These are phyloP conservation scores for Cataglyphis livida DNA, from an alignment of 2,888 invertebrate genomes.

Conservation along the genomic window DNA sequence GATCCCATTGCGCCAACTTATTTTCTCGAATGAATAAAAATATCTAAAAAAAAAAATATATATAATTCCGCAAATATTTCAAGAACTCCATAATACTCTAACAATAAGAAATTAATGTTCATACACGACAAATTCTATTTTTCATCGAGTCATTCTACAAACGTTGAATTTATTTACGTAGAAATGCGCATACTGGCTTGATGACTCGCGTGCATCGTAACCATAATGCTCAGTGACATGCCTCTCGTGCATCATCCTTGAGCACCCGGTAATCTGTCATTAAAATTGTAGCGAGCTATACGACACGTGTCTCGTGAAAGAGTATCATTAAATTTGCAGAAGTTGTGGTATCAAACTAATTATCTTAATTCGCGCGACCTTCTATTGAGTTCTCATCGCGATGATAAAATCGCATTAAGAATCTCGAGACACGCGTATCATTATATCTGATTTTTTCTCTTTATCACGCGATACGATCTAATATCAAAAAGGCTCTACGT, in stretches of 20 bases:
- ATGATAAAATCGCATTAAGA: slow-evolving; percentile 33
- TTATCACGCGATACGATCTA: neutral
- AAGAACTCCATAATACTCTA: neutral
- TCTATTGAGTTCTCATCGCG: neutral
- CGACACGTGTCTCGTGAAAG: slow-evolving; percentile 31
- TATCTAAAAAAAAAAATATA: neutral
- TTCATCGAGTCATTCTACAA: neutral
- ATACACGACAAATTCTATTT: neutral
- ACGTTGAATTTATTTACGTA: neutral
- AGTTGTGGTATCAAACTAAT: slow-evolving; percentile 42
- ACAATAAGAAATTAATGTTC: neutral
- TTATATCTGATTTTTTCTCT: slow-evolving; percentile 18
- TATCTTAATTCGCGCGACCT: slow-evolving; percentile 3
- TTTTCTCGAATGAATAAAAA: neutral
- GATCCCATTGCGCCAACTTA: neutral
- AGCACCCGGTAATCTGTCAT: slow-evolving; percentile 34
- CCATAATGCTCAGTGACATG: slow-evolving; percentile 9
- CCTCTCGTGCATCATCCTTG: slow-evolving; percentile 7
- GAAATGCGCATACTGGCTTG: slow-evolving; percentile 22
- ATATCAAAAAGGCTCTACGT: neutral
- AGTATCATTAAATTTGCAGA: slow-evolving; percentile 47
- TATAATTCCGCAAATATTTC: neutral
- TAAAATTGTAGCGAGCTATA: slow-evolving; percentile 46
- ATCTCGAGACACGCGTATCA: neutral
- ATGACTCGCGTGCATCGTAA: slow-evolving; percentile 54